These are phyloP conservation scores for Orthosia cruda DNA, from an alignment of 2,888 invertebrate species.

Conservation along the genomic window DNA sequence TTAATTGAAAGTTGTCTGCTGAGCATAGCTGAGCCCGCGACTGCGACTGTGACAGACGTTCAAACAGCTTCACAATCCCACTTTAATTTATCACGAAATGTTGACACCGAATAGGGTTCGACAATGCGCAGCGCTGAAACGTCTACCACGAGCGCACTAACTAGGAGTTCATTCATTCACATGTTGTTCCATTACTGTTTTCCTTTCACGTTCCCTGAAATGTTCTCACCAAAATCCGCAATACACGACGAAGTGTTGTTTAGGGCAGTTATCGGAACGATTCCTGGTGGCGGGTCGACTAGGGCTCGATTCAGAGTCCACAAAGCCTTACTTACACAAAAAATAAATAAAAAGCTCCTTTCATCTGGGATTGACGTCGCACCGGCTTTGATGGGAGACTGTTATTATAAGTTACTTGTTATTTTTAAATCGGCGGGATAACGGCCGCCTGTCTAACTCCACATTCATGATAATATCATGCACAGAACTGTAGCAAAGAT, in stretches of 20 bases:
- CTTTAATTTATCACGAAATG: slow-evolving; percentile 71
- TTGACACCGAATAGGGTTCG: slow-evolving; percentile 67
- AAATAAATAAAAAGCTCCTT: slow-evolving; percentile 74
- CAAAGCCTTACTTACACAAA: slow-evolving; percentile 69
- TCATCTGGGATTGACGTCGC: slow-evolving; percentile 78
- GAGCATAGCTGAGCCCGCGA: slow-evolving; percentile 47
- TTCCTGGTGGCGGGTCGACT: slow-evolving; percentile 32
- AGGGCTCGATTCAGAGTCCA: slow-evolving; percentile 61
- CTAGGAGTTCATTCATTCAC: neutral
- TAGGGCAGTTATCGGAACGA: neutral
- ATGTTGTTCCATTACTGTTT: slow-evolving; percentile 21
- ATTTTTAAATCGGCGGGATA: slow-evolving; percentile 63
- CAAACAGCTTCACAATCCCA: slow-evolving; percentile 64
- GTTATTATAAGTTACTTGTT: slow-evolving; percentile 75
- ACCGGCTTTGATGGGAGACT: slow-evolving; percentile 70
- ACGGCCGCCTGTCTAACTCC: slow-evolving; percentile 57
- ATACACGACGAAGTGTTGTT: slow-evolving; percentile 19
- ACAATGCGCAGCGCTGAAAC: slow-evolving; percentile 48
- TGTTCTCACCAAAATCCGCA: slow-evolving; percentile 1
- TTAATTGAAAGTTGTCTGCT: slow-evolving; percentile 56
- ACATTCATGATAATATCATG: slow-evolving; percentile 47
- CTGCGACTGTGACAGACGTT: slow-evolving; percentile 46
- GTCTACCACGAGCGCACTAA: slow-evolving; percentile 6
- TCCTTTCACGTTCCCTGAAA: neutral
- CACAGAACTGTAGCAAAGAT: slow-evolving; percentile 16